A percentile compares a stretch with the other conserved stretches of the same genome.
phyloP scores from a whole-genome alignment of 2,888 invertebrate genomes.

The Mesorhabditis sp. region DNA sequence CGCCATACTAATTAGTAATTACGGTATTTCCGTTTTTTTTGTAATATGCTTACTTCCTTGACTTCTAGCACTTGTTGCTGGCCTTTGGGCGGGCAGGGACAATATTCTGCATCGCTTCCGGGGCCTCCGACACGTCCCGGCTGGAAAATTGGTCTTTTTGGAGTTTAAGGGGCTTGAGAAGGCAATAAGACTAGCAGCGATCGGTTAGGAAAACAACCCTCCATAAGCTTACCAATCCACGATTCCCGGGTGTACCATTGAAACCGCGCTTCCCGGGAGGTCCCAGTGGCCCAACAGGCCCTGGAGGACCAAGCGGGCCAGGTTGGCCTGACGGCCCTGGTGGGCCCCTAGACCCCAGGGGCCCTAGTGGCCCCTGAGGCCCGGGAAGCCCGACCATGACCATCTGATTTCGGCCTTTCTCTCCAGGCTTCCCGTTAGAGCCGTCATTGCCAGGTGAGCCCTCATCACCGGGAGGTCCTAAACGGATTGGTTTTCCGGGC shows the following conservation, averaged over 20 bases:
- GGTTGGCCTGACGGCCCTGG: background rate
- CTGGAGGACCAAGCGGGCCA: background rate
- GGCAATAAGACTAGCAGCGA: background rate
- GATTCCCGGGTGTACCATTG: background rate
- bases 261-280: background rate
- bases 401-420: constrained; percentile 4
- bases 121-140: background rate
- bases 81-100: background rate
- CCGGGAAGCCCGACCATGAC: background rate
- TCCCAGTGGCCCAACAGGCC: constrained; percentile 3
- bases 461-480: background rate
- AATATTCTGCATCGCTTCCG: background rate
- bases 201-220: background rate
- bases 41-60: no score
- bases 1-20: no score
- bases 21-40: no score
- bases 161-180: no score
- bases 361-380: background rate
- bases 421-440: constrained; percentile 1
- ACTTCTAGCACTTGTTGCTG: background rate
- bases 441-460: background rate
- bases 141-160: background rate
- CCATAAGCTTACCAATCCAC: background rate
- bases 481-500: no score
- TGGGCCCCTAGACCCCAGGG: background rate